Percentiles rank a stretch among this genome's conserved stretches.
Conservation (phyloP, 2,888 invertebrate genomes). For the Neria commutata region DNA sequence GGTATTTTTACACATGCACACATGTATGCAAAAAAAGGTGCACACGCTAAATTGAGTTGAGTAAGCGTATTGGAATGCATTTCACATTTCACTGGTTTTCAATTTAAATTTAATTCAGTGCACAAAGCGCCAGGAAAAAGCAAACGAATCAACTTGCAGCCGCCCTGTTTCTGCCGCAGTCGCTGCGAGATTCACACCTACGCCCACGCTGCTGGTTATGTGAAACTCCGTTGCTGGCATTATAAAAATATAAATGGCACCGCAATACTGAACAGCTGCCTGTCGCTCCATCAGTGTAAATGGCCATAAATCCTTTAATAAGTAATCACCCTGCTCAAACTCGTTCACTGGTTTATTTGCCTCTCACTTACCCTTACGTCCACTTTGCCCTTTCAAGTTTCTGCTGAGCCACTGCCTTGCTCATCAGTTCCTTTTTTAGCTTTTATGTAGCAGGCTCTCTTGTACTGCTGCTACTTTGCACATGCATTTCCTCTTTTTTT, state of each 20-base stretch:
- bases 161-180: no score
- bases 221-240: background rate
- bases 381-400: background rate
- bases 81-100: slow-evolving; percentile 50
- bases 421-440: background rate
- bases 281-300: slow-evolving; percentile 24
- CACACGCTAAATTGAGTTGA: slow-evolving; percentile 30
- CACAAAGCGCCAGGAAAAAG: slow-evolving; percentile 38
- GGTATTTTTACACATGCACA: background rate
- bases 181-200: background rate
- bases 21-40: background rate
- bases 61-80: slow-evolving; percentile 35
- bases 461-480: background rate
- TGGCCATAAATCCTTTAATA: slow-evolving; percentile 42
- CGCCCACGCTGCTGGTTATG: background rate
- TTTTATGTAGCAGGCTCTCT: background rate
- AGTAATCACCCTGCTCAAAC: slow-evolving; percentile 17
- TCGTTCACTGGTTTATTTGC: slow-evolving; percentile 1
- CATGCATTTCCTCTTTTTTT: background rate
- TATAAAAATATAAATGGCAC: background rate
- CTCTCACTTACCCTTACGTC: background rate
- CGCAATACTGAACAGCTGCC: background rate
- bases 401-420: no score
- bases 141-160: background rate
- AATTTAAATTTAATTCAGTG: slow-evolving; percentile 53